Conservation (phyloP, 37 sponge, comb jelly and placozoan genomes). For the Oscarella lobularis region DNA sequence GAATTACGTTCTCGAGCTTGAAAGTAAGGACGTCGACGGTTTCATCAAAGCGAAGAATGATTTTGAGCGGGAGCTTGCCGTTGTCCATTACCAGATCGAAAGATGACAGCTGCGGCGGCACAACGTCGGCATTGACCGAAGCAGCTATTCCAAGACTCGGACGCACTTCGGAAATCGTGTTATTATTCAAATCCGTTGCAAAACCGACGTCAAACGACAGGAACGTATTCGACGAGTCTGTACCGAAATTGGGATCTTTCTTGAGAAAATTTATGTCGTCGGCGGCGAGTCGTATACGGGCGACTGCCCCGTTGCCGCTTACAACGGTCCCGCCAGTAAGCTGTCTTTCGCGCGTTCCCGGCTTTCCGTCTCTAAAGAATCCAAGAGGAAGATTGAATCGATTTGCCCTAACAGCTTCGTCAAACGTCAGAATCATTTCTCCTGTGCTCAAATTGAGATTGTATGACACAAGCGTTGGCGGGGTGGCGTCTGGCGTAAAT, state of each 20-base stretch:
- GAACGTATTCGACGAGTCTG: not conserved
- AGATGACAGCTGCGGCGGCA: not conserved
- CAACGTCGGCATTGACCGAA: not conserved
- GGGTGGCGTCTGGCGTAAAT: slow-evolving; percentile 40
- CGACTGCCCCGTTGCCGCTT: slow-evolving; percentile 12
- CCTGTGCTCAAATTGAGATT: slow-evolving; percentile 52
- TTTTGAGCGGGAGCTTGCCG: not conserved
- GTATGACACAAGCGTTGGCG: slow-evolving; percentile 35
- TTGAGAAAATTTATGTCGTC: slow-evolving; percentile 69
- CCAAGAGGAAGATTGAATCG: slow-evolving; percentile 22
- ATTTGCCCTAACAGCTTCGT: slow-evolving; percentile 55
- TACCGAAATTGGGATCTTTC: slow-evolving; percentile 38
- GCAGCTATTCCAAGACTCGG: slow-evolving; percentile 12
- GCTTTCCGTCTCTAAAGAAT: not conserved
- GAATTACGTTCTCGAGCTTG: slow-evolving; percentile 24
- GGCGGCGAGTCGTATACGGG: slow-evolving; percentile 2
- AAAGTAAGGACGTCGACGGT: slow-evolving; percentile 23
- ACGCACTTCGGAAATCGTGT: slow-evolving; percentile 17
- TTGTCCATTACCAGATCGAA: slow-evolving; percentile 7
- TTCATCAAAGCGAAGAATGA: slow-evolving; percentile 15
- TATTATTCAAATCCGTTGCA: slow-evolving; percentile 35
- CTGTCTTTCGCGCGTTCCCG: not conserved
- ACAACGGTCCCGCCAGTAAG: slow-evolving; percentile 33
- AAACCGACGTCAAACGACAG: slow-evolving; percentile 3
- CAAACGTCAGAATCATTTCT: slow-evolving; percentile 39